Percentiles rank a stretch among this genome's conserved stretches.
Evolutionary conservation across 1,140 invertebrate genomes (phyloP).

Genomic region (Riptortus pedestris): DNA sequence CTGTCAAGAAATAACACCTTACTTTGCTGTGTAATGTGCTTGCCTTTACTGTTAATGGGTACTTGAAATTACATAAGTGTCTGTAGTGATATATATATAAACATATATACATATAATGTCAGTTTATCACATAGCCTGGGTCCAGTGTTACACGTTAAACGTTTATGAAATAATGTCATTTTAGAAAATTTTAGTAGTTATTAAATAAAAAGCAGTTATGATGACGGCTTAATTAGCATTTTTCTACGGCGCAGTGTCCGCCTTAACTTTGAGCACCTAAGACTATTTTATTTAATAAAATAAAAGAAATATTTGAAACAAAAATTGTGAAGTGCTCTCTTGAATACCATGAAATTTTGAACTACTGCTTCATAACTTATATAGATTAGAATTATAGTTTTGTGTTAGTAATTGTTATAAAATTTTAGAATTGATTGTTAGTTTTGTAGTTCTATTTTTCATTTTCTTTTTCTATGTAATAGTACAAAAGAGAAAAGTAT

Average conservation of each 20-base stretch:
- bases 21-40: slow-evolving; percentile 10
- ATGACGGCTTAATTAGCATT: slow-evolving; percentile 10
- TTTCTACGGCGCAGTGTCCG: neutral
- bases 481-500: slow-evolving; percentile 16
- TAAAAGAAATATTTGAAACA: neutral
- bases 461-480: neutral
- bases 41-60: slow-evolving; percentile 10
- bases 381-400: slow-evolving; percentile 14
- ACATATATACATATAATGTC: neutral
- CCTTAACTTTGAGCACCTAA: slow-evolving; percentile 7
- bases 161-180: slow-evolving; percentile 6
- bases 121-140: slow-evolving; percentile 18
- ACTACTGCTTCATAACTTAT: slow-evolving; percentile 13
- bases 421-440: slow-evolving; percentile 11
- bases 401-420: slow-evolving; percentile 15
- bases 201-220: slow-evolving; percentile 2
- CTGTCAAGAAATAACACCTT: neutral
- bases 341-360: slow-evolving; percentile 9
- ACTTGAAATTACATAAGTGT: slow-evolving; percentile 12
- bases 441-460: slow-evolving; percentile 11
- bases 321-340: slow-evolving; percentile 7
- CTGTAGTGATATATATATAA: neutral
- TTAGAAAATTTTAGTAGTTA: neutral
- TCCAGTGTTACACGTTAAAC: slow-evolving; percentile 14
- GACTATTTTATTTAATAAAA: slow-evolving; percentile 15